Evolutionary conservation across 2,888 invertebrate genomes (phyloP).

Genomic region (Drosophila anomelani): DNA sequence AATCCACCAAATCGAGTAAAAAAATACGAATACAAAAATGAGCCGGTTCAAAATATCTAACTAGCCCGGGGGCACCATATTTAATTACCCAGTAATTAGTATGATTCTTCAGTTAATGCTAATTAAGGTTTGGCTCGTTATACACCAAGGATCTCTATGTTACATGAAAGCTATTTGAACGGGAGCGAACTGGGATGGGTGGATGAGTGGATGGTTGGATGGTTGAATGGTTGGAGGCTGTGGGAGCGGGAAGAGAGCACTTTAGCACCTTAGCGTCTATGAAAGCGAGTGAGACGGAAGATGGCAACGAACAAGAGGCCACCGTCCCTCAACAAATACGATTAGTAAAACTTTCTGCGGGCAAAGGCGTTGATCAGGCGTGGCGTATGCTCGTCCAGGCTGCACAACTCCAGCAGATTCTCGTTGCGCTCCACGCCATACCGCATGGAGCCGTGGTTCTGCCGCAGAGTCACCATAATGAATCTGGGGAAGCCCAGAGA

Average conservation of each 20-base stretch:
- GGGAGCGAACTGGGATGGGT: not conserved
- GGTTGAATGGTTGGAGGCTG: not conserved
- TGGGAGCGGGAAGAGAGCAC: slow-evolving; percentile 3
- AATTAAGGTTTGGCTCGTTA: slow-evolving; percentile 22
- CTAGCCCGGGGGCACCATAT: slow-evolving; percentile 21
- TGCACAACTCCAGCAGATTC: slow-evolving; percentile 85
- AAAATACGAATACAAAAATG: slow-evolving; percentile 31
- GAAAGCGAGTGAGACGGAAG: slow-evolving; percentile 37
- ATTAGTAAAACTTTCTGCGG: slow-evolving; percentile 63
- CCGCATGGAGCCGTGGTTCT: slow-evolving; percentile 74
- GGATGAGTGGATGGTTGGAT: not conserved
- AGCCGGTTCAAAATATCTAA: slow-evolving; percentile 24
- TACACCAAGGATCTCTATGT: slow-evolving; percentile 25
- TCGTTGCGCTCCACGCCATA: slow-evolving; percentile 70
- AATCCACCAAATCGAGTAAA: slow-evolving; percentile 56
- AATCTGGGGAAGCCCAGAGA: slow-evolving; percentile 62
- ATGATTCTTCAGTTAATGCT: slow-evolving; percentile 10
- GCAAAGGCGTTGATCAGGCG: slow-evolving; percentile 86
- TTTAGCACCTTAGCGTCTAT: slow-evolving; percentile 21
- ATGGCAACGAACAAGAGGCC: slow-evolving; percentile 35
- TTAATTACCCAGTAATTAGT: slow-evolving; percentile 26
- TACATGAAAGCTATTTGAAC: slow-evolving; percentile 34
- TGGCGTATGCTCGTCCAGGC: slow-evolving; percentile 85
- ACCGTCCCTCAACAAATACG: slow-evolving; percentile 35
- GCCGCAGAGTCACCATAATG: slow-evolving; percentile 79